Evolutionary conservation across 2,113 vertebrate species (phyloP).

Genomic region (Hepsetus odoe): DNA sequence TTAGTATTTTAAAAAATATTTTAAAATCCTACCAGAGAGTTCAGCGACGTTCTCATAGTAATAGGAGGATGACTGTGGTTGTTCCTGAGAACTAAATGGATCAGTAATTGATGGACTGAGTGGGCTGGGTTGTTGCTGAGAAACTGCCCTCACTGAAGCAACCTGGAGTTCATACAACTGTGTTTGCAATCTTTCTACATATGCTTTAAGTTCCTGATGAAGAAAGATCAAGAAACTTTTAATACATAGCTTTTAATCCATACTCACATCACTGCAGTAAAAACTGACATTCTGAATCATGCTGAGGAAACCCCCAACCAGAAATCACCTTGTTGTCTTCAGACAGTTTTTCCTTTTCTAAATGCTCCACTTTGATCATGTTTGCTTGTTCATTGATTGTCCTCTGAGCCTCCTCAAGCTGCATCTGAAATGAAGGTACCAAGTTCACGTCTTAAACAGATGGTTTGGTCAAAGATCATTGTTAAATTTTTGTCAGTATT

Average conservation of each 20-base stretch:
- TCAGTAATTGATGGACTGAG: slow-evolving; percentile 23
- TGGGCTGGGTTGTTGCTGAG: slow-evolving; percentile 40
- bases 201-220: slow-evolving; percentile 55
- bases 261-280: not conserved
- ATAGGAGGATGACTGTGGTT: not conserved
- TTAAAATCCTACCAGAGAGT: slow-evolving; percentile 49
- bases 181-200: slow-evolving; percentile 49
- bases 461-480: not conserved
- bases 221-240: not conserved
- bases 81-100: not conserved
- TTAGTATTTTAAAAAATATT: not conserved
- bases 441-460: not conserved
- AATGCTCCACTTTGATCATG: slow-evolving; percentile 10
- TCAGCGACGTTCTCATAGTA: slow-evolving; percentile 43
- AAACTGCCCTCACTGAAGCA: fast-evolving
- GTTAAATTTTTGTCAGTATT: too few species aligned
- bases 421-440: slow-evolving; percentile 55
- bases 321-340: slow-evolving; percentile 63
- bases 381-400: slow-evolving; percentile 47
- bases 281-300: not conserved
- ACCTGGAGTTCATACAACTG: slow-evolving; percentile 6
- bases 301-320: slow-evolving; percentile 14
- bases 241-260: not conserved
- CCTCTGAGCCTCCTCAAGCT: slow-evolving; percentile 48
- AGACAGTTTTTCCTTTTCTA: slow-evolving; percentile 60